Percentiles rank a stretch among this genome's conserved stretches.
phyloP scores from a whole-genome alignment of 2,888 invertebrate genomes.

The Cheilosia vulpina region DNA sequence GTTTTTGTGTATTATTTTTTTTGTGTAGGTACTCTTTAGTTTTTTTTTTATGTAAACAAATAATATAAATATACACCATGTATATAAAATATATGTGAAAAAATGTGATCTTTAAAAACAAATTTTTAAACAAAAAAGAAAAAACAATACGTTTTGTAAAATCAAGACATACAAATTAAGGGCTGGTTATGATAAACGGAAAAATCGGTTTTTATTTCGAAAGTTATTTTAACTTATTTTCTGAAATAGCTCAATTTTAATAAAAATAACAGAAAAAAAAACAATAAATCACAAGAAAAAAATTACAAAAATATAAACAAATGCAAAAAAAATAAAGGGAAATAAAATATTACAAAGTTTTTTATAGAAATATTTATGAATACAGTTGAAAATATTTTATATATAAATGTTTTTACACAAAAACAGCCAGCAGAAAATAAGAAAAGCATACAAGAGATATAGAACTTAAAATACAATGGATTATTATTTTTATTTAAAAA shows the following conservation, averaged over 20 bases:
- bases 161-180: constrained; percentile 77
- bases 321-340: constrained; percentile 51
- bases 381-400: constrained; percentile 73
- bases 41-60: constrained; percentile 42
- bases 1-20: constrained; percentile 4
- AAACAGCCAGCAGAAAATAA: constrained; percentile 63
- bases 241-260: constrained; percentile 59
- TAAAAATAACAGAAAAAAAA: constrained; percentile 28
- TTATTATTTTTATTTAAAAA: constrained; percentile 47
- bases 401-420: constrained; percentile 73
- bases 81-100: constrained; percentile 64
- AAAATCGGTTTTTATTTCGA: constrained; percentile 75
- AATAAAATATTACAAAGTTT: constrained; percentile 65
- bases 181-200: constrained; percentile 84
- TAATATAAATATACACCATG: constrained; percentile 54
- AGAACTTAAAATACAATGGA: constrained; percentile 30
- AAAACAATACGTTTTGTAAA: constrained; percentile 78
- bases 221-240: constrained; percentile 42
- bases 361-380: constrained; percentile 73
- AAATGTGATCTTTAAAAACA: constrained; percentile 71
- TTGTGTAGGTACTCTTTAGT: background rate
- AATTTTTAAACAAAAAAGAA: constrained; percentile 75
- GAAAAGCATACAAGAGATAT: constrained; percentile 32
- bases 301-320: constrained; percentile 40
- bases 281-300: constrained; percentile 41